These are phyloP conservation scores for Synergus umbraculus DNA, from an alignment of 2,888 invertebrate species.

Conservation along the genomic window DNA sequence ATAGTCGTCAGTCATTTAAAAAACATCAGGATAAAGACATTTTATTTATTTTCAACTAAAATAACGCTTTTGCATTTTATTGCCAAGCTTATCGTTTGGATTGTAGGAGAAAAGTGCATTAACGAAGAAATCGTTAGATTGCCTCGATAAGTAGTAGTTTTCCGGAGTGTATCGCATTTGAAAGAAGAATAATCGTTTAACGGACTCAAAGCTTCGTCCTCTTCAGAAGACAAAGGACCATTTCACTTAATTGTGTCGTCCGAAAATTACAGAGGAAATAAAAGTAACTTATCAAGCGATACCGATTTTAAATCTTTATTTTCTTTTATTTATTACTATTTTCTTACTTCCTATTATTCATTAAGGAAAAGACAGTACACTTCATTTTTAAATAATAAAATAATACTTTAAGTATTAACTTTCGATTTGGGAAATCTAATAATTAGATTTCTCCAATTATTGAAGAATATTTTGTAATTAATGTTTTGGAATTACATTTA, in stretches of 20 bases:
- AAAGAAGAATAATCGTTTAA: slow-evolving; percentile 15
- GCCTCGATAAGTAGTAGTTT: not conserved
- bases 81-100: not conserved
- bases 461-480: not conserved
- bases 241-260: not conserved
- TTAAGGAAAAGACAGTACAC: no score
- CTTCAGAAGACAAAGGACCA: not conserved
- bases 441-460: no score
- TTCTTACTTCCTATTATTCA: no score
- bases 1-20: no score
- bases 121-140: slow-evolving; percentile 9
- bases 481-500: not conserved
- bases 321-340: not conserved
- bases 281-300: not conserved
- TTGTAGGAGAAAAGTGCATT: slow-evolving; percentile 2
- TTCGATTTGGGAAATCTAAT: no score
- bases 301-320: not conserved
- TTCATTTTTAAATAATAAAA: no score
- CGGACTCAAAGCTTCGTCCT: not conserved
- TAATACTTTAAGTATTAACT: no score
- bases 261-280: not conserved
- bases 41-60: not conserved
- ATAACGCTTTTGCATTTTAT: not conserved
- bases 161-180: not conserved
- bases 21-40: not conserved